These are phyloP conservation scores for Acomys russatus DNA, from an alignment of 2,797 vertebrate species.

Conservation along the genomic window DNA sequence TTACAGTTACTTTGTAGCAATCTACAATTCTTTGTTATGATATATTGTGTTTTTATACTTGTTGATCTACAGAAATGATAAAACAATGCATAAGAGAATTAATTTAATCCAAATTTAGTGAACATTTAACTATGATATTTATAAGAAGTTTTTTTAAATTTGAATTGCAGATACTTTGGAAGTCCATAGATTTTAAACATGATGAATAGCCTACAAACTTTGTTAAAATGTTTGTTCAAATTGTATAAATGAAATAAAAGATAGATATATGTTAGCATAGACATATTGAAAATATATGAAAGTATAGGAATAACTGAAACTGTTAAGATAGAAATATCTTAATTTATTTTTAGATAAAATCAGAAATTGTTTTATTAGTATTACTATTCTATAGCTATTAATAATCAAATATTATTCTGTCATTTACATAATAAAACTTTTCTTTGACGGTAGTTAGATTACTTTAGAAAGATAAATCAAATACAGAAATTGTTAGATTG, in stretches of 20 bases:
- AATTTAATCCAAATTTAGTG: background rate
- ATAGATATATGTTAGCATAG: background rate
- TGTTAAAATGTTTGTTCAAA: slow-evolving; percentile 25
- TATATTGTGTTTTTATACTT: background rate
- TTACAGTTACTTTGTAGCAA: background rate
- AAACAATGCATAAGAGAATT: background rate
- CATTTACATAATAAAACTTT: no score
- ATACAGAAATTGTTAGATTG: background rate
- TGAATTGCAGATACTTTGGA: slow-evolving; percentile 50
- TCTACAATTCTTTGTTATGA: slow-evolving; percentile 25
- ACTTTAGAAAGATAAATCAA: no score
- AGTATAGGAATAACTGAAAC: background rate
- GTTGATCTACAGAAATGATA: background rate
- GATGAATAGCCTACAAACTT: background rate
- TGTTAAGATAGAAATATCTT: background rate
- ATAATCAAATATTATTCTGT: no score
- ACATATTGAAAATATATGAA: background rate
- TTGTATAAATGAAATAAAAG: background rate
- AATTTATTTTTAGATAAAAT: background rate
- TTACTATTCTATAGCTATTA: no score
- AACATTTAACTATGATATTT: background rate
- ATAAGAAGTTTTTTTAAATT: background rate
- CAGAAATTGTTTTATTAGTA: no score
- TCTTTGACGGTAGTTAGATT: no score
- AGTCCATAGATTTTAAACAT: background rate